phyloP scores from a whole-genome alignment of 1,140 invertebrate genomes.

The Pseudomyrmex concolor region DNA sequence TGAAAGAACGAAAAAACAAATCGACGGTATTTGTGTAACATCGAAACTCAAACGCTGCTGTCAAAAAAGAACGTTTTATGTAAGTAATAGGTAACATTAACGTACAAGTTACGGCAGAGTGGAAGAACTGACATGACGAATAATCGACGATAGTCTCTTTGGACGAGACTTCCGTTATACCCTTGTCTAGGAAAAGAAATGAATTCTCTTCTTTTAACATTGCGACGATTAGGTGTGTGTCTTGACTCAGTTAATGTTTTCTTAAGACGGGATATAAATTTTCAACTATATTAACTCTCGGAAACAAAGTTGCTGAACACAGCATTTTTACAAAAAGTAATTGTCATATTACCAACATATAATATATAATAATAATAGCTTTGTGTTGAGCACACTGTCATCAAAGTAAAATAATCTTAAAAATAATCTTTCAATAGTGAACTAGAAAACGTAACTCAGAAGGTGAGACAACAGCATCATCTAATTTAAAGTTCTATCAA shows the following conservation, averaged over 20 bases:
- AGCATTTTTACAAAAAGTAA: neutral
- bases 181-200: conserved; percentile 51
- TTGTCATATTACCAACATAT: too few relatives aligned
- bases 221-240: conserved; percentile 31
- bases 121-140: conserved; percentile 60
- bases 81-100: conserved; percentile 79
- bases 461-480: too few relatives aligned
- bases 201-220: neutral
- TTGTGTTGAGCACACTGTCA: too few relatives aligned
- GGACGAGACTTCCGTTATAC: conserved; percentile 61
- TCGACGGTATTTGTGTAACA: conserved; percentile 39
- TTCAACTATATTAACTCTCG: conserved; percentile 9
- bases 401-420: too few relatives aligned
- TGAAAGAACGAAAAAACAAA: neutral
- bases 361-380: too few relatives aligned
- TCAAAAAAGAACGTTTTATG: conserved; percentile 41
- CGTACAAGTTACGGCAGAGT: conserved; percentile 69
- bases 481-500: too few relatives aligned
- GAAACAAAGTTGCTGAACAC: neutral
- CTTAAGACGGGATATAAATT: conserved; percentile 28
- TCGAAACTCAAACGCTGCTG: conserved; percentile 40
- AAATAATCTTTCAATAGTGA: too few relatives aligned
- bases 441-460: too few relatives aligned
- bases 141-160: conserved; percentile 66
- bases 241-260: conserved; percentile 30